These are phyloP conservation scores for Nixonia krombeini DNA, from an alignment of 1,140 invertebrate genomes.

Conservation along the genomic window DNA sequence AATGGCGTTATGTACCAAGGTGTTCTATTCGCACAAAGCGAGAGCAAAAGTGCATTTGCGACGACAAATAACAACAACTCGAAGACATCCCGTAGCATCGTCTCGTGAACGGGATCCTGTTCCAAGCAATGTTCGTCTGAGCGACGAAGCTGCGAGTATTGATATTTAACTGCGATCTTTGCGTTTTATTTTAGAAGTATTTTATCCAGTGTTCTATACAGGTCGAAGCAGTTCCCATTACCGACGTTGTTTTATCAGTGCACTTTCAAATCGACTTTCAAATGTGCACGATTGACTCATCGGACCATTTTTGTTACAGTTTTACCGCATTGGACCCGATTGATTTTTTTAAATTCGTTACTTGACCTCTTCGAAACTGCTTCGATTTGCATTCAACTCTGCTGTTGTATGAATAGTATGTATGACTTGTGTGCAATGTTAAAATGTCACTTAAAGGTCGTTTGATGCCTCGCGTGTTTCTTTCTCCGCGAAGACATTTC, in stretches of 20 bases:
- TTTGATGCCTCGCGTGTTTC: neutral
- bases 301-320: no score
- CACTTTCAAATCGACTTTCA: no score
- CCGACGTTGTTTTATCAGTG: neutral
- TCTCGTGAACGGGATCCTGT: slow-evolving; percentile 62
- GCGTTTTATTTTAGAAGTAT: no score
- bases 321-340: no score
- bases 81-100: slow-evolving; percentile 66
- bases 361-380: no score
- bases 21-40: slow-evolving; percentile 83
- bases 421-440: no score
- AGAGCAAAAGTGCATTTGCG: slow-evolving; percentile 47
- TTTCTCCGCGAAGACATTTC: neutral
- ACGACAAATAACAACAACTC: slow-evolving; percentile 45
- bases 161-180: slow-evolving; percentile 9
- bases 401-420: no score
- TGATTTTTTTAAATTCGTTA: no score
- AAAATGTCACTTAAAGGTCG: no score
- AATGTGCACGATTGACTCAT: no score
- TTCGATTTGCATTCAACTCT: no score
- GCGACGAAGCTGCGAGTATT: slow-evolving; percentile 1
- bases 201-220: neutral
- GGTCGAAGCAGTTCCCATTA: slow-evolving; percentile 7
- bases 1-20: slow-evolving; percentile 94
- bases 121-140: slow-evolving; percentile 1